Conservation (phyloP, 2,888 invertebrate genomes). For the Drosophila pullipes region DNA sequence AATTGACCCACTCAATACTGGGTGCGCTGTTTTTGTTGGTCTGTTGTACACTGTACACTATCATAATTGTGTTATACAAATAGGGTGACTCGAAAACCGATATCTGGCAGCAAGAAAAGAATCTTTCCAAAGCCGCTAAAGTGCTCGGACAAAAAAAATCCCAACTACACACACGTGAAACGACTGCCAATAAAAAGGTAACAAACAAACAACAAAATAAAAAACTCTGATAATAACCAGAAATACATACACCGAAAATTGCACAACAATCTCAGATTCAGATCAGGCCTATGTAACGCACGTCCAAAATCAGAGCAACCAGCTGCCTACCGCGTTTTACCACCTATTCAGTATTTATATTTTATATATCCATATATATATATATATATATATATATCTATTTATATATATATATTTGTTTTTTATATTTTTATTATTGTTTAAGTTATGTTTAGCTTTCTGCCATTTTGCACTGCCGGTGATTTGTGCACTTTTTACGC, state of each 20-base stretch:
- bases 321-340: conserved; percentile 22
- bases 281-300: conserved; percentile 42
- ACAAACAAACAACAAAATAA: conserved; percentile 52
- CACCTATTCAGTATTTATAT: neutral
- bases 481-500: conserved; percentile 42
- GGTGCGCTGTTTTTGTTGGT: conserved; percentile 24
- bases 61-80: conserved; percentile 66
- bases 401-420: conserved; percentile 12
- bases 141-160: conserved; percentile 87
- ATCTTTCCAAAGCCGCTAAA: conserved; percentile 87
- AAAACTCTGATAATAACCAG: neutral
- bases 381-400: neutral
- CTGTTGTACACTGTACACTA: conserved; percentile 33
- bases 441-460: conserved; percentile 41
- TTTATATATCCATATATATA: conserved; percentile 6
- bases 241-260: conserved; percentile 23
- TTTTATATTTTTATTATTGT: conserved; percentile 19
- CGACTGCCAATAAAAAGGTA: conserved; percentile 86
- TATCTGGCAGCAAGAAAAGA: conserved; percentile 86
- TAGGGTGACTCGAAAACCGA: conserved; percentile 86
- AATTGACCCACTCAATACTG: conserved; percentile 14
- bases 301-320: conserved; percentile 27
- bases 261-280: conserved; percentile 34
- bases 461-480: conserved; percentile 57
- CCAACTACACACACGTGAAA: conserved; percentile 86